phyloP scores from a whole-genome alignment of 2,113 vertebrate genomes.

The Otis tarda region DNA sequence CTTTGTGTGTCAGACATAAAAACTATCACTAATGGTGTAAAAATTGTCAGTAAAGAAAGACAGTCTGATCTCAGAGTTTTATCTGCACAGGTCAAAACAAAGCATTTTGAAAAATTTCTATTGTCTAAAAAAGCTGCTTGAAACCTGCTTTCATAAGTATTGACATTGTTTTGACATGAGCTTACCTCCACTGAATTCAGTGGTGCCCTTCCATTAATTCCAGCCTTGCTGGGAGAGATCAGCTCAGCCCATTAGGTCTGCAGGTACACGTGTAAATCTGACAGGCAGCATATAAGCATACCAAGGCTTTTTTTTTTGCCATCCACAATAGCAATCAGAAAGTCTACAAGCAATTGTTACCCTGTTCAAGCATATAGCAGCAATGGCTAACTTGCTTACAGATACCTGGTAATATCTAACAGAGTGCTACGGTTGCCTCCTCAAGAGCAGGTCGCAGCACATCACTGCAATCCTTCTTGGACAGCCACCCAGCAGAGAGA shows the following conservation, averaged over 20 bases:
- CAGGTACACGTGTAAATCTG: not conserved
- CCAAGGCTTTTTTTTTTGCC: not conserved
- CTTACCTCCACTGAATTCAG: not conserved
- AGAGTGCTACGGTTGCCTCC: fast-evolving
- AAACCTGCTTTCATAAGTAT: not conserved
- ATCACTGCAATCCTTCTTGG: not conserved
- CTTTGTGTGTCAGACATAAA: not conserved
- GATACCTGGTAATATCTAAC: not conserved
- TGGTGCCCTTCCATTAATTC: not conserved
- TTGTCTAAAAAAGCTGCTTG: not conserved
- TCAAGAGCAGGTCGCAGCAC: not conserved
- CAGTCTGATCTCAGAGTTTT: not conserved
- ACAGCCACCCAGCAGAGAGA: not conserved
- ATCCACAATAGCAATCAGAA: not conserved
- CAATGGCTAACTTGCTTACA: not conserved
- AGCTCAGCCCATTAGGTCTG: not conserved
- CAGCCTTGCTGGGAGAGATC: not conserved
- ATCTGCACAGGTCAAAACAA: not conserved
- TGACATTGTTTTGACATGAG: not conserved
- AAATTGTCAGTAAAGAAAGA: not conserved
- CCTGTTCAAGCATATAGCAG: not conserved
- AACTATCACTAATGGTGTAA: not conserved
- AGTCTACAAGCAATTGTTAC: not conserved
- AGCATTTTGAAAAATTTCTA: not conserved
- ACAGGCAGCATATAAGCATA: not conserved